Evolutionary conservation across 1,140 invertebrate genomes (phyloP).

Genomic region (Ceratitis capitata): DNA sequence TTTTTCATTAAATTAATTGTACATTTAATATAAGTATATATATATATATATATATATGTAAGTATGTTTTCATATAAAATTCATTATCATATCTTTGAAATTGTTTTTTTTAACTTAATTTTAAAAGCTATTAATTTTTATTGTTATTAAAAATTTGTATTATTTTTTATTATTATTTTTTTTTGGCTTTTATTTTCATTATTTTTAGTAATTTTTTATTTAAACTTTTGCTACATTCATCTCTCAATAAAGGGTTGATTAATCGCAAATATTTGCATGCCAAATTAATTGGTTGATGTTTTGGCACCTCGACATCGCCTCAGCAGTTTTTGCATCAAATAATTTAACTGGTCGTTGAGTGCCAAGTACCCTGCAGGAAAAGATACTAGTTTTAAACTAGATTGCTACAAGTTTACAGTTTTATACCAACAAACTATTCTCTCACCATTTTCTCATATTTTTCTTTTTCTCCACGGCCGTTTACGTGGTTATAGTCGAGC

Average conservation of each 20-base stretch:
- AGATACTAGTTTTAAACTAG: too few species aligned
- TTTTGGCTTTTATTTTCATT: not conserved
- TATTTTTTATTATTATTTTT: not conserved
- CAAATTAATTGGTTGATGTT: not conserved
- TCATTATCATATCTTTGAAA: too few species aligned
- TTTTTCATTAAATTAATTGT: not conserved
- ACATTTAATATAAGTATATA: not conserved
- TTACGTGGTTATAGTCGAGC: too few species aligned
- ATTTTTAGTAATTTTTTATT: not conserved
- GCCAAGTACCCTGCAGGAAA: too few species aligned
- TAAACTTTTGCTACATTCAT: not conserved
- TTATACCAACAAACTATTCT: too few species aligned
- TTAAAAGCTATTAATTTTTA: not conserved
- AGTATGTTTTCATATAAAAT: not conserved
- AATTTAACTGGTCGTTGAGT: too few species aligned
- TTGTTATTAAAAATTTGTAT: too few species aligned
- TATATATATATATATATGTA: not conserved
- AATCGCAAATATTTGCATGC: constrained; percentile 1
- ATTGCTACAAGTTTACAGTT: too few species aligned
- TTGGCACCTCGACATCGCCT: not conserved
- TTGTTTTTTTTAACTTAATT: not conserved
- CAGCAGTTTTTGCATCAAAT: not conserved
- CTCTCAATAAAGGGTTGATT: not conserved
- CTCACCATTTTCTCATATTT: too few species aligned
- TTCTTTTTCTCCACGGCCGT: too few species aligned